These are phyloP conservation scores for Buteo buteo DNA, from an alignment of 2,113 vertebrate genomes.

Conservation along the genomic window DNA sequence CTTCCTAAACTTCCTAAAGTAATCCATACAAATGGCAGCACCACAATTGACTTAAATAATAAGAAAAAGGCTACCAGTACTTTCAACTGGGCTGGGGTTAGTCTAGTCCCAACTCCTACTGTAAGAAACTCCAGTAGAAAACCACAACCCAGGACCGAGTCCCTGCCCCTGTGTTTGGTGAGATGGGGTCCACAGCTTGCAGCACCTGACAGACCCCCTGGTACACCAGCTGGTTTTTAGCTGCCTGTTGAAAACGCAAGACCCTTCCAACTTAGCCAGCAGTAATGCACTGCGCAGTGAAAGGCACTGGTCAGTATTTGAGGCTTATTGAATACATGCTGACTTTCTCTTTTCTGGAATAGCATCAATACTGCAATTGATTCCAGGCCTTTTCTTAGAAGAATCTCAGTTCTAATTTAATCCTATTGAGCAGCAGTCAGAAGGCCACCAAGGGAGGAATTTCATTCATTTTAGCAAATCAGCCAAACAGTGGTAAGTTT, in stretches of 20 bases:
- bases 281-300: neutral
- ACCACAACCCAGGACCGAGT: rapidly evolving
- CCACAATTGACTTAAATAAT: neutral
- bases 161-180: neutral
- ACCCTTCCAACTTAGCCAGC: neutral
- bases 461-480: neutral
- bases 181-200: too few species aligned
- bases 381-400: slow-evolving; percentile 16
- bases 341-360: neutral
- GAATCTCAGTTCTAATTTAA: slow-evolving; percentile 32
- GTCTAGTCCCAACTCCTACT: neutral
- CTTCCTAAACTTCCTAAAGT: neutral
- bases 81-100: neutral
- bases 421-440: neutral
- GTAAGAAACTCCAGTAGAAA: neutral
- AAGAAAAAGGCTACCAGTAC: neutral
- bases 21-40: neutral
- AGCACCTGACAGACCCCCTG: neutral
- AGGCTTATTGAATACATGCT: neutral
- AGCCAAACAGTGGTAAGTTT: neutral
- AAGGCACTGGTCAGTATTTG: neutral
- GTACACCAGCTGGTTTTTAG: neutral
- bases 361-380: neutral
- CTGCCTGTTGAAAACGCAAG: neutral
- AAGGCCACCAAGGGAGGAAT: neutral